These are phyloP conservation scores for Netelia inedita DNA, from an alignment of 2,888 invertebrate genomes.

Conservation along the genomic window DNA sequence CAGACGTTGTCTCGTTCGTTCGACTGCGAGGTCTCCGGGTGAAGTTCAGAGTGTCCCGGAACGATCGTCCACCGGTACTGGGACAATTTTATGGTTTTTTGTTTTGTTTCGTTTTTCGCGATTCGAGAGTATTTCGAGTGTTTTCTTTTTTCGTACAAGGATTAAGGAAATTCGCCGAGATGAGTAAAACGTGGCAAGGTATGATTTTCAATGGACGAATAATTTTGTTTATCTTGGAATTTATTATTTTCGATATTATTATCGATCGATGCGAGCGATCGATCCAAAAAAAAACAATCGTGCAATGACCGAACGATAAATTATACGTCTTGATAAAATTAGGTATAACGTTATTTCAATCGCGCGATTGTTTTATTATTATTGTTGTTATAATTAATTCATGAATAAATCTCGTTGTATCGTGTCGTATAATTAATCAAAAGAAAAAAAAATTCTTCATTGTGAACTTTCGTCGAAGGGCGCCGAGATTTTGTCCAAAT, in stretches of 20 bases:
- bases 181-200: conserved; percentile 83
- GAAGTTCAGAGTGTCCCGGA: conserved; percentile 39
- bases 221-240: not conserved
- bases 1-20: conserved; percentile 22
- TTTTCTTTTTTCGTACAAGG: conserved; percentile 47
- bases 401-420: no score
- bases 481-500: not conserved
- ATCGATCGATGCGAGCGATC: not conserved
- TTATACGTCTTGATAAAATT: not conserved
- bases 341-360: not conserved
- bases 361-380: no score
- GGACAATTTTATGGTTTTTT: not conserved
- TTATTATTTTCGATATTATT: conserved; percentile 5
- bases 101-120: conserved; percentile 7
- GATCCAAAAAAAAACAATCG: not conserved
- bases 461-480: no score
- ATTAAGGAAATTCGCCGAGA: conserved; percentile 67
- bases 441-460: no score
- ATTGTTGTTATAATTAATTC: no score
- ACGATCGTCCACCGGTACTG: conserved; percentile 16
- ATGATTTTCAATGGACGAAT: conserved; percentile 70
- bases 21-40: conserved; percentile 31
- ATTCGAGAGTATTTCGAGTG: conserved; percentile 10
- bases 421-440: no score
- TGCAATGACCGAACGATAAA: not conserved